phyloP scores from a whole-genome alignment of 2,113 vertebrate genomes.

The Melanostigma gelatinosum region DNA sequence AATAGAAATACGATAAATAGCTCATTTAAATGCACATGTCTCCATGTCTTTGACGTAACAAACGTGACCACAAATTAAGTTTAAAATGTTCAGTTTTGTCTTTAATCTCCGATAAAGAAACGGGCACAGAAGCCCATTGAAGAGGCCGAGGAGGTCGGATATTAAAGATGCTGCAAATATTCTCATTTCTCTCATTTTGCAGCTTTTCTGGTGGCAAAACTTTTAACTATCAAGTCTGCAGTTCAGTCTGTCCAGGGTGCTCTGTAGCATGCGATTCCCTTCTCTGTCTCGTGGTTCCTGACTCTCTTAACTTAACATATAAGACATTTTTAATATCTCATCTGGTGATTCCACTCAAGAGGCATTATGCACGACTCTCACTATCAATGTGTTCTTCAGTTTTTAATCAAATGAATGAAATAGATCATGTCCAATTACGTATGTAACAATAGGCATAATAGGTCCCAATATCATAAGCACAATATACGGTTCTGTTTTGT shows the following conservation, averaged over 20 bases:
- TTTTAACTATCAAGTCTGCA: neutral
- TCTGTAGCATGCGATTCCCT: neutral
- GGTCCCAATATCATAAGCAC: no score
- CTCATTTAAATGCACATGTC: neutral
- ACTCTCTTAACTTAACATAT: no score
- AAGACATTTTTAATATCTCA: no score
- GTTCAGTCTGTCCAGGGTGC: neutral
- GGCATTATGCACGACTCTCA: no score
- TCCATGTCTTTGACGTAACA: neutral
- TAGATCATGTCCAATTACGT: no score
- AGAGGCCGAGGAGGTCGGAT: no score
- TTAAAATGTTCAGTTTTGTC: neutral
- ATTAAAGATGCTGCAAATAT: neutral
- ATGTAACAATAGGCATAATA: no score
- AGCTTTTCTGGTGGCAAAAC: no score
- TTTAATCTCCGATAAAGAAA: neutral
- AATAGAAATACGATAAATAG: neutral
- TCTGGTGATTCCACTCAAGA: no score
- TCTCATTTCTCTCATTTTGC: neutral
- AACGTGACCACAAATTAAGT: neutral
- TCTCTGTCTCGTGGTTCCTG: no score
- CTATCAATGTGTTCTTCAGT: no score
- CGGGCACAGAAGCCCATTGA: neutral
- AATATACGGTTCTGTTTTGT: neutral
- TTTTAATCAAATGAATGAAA: no score